These are phyloP conservation scores for Cryptoleucopteryx plumbea DNA, from an alignment of 2,113 vertebrate species.

Conservation along the genomic window DNA sequence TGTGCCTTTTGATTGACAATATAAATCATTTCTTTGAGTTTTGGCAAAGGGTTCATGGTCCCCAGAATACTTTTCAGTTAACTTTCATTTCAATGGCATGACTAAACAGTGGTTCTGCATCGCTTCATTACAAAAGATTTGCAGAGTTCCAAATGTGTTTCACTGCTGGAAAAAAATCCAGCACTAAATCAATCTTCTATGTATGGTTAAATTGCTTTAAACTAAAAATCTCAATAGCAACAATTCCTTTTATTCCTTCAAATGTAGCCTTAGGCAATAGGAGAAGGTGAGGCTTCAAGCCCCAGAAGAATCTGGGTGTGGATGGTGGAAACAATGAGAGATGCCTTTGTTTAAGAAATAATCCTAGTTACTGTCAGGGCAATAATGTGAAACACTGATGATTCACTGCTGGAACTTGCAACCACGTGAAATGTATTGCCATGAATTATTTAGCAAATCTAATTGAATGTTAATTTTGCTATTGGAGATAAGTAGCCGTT, in stretches of 20 bases:
- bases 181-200: background rate
- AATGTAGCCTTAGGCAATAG: background rate
- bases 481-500: slow-evolving; percentile 6
- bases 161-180: background rate
- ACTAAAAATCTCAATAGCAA: background rate
- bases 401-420: background rate
- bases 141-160: background rate
- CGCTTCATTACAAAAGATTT: slow-evolving; percentile 3
- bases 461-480: slow-evolving; percentile 49
- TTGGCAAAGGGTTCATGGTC: background rate
- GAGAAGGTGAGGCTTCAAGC: background rate
- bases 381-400: background rate
- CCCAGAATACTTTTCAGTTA: slow-evolving; percentile 3
- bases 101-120: slow-evolving; percentile 36
- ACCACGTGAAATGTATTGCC: background rate
- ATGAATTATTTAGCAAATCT: slow-evolving; percentile 56
- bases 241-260: background rate
- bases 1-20: background rate
- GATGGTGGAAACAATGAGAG: background rate
- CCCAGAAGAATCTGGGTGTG: background rate
- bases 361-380: background rate
- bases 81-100: slow-evolving; percentile 39
- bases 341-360: background rate
- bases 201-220: background rate
- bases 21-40: background rate